phyloP scores from a whole-genome alignment of 2,113 vertebrate genomes.

The Heterochromis multidens region DNA sequence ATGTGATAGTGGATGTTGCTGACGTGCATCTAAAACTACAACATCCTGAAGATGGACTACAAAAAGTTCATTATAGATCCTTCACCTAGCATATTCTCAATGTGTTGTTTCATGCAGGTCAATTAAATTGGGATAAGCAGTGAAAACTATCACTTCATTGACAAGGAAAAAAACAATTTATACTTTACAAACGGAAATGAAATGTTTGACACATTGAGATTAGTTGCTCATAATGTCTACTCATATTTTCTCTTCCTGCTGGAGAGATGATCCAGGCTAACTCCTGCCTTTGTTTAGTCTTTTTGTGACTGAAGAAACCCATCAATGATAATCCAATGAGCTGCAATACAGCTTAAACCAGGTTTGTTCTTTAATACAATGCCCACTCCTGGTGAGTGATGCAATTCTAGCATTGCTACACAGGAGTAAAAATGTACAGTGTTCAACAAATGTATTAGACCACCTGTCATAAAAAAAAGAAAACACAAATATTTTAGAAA shows the following conservation, averaged over 20 bases:
- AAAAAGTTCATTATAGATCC: neutral
- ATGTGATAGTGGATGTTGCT: neutral
- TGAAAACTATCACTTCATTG: neutral
- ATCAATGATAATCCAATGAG: too few relatives aligned
- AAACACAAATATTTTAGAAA: too few relatives aligned
- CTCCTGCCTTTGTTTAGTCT: rapidly evolving
- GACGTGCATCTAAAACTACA: neutral
- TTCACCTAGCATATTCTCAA: neutral
- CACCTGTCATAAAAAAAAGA: too few relatives aligned
- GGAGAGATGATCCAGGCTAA: neutral
- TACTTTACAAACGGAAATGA: neutral
- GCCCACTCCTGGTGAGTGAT: too few relatives aligned
- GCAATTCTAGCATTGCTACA: too few relatives aligned
- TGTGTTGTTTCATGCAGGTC: neutral
- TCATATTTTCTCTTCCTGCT: neutral
- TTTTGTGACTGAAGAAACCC: too few relatives aligned
- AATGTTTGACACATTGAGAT: neutral
- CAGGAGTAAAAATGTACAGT: too few relatives aligned
- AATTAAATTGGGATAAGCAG: neutral
- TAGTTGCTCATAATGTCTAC: neutral
- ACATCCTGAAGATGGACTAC: neutral
- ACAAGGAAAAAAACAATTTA: neutral
- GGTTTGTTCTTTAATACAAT: too few relatives aligned
- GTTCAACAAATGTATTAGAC: too few relatives aligned
- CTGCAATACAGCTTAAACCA: too few relatives aligned